Conservation (phyloP, 2,888 invertebrate species). For the Spilarctia lutea region DNA sequence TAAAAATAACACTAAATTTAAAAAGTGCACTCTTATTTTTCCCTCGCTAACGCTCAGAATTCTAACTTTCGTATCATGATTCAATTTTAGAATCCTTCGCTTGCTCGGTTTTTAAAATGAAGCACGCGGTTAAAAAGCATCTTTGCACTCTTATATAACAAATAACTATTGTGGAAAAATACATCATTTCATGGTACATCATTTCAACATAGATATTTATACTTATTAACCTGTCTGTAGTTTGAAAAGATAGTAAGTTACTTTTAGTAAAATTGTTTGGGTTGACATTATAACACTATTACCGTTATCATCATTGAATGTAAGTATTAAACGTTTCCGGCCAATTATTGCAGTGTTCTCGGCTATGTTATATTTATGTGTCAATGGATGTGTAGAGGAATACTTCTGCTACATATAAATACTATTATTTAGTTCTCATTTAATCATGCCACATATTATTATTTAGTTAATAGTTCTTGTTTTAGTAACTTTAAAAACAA, state of each 20-base stretch:
- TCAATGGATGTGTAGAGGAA: not conserved
- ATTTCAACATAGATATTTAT: not conserved
- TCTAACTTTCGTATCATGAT: no score
- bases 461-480: not conserved
- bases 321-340: slow-evolving; percentile 34
- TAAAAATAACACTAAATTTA: no score
- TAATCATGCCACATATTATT: not conserved
- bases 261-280: not conserved
- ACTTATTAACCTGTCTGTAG: not conserved
- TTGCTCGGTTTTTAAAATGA: no score
- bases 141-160: no score
- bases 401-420: not conserved
- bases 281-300: slow-evolving; percentile 5
- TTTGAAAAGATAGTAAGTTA: not conserved
- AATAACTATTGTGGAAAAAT: no score
- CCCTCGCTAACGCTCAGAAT: no score
- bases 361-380: not conserved
- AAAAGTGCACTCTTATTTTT: no score
- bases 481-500: not conserved
- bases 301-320: slow-evolving; percentile 25
- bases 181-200: no score
- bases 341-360: slow-evolving; percentile 14
- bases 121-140: no score
- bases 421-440: not conserved
- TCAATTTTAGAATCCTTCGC: no score